Base-by-base conservation (phyloP, 2,113 vertebrate species). In the Ochotona princeps region DNA sequence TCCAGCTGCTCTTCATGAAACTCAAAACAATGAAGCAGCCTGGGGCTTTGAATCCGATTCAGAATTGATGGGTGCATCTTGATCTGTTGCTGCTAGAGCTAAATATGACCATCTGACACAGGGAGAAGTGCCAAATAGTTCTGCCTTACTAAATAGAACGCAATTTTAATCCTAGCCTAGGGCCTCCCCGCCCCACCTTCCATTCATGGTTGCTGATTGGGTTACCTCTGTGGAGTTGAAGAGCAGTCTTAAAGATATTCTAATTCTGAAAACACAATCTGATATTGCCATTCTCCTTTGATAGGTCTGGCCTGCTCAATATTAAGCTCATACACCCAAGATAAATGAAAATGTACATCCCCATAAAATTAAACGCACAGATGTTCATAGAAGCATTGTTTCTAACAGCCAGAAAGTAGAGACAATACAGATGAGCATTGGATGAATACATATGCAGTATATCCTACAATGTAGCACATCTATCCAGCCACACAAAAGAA, bases 1-100 rank as follows among this genome's bases (percentile, higher is more conserved):
- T 94, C 85, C 73, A 67, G 79, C 87, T 90, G 89, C 91, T 94
- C 96, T 92, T 85, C 75, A 69, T 86, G 74, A 88, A 89, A 60
- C 80, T 91, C 44, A 88, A 74, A 74, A 96, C 95, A 94, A 80
- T 93, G 82, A 96, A 93, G 79, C 92, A 89, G 88, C 79, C 92
- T 94, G 92, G 69, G 92, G 94, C 85, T 85, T 96, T 92, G 78
- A 95, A 92, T 90, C 88, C 38, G 69, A 94, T 82, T 90, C 60
- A 92, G 74, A 92, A 93, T 90, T 88, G 51, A 80, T 90, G 74
- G 23, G n/a, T 32, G 20, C 57, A 32, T 95, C 92, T 87, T 93
- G 76, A 38, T 88, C 35, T 88, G 83, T 63, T 89, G 74, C 75
- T 75, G 61, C 79, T 75, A 67, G 73, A 74, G 85, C 83, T 44